These are phyloP conservation scores for Prochilodus magdalenae DNA, from an alignment of 2,113 vertebrate genomes.

Conservation along the genomic window DNA sequence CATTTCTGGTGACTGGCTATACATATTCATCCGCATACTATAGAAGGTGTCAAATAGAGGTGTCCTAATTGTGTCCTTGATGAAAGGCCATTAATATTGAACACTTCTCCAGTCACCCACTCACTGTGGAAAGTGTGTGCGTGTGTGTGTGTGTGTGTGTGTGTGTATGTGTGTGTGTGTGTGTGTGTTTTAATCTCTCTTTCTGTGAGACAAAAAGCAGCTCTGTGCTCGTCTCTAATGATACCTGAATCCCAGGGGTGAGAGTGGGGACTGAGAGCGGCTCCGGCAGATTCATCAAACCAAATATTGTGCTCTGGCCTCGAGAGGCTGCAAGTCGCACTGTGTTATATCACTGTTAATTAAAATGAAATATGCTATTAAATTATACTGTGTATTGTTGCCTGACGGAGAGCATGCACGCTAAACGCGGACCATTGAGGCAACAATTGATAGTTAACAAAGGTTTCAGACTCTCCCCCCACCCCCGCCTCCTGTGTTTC, in stretches of 20 bases:
- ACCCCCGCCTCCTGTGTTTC: slow-evolving; percentile 39
- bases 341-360: slow-evolving; percentile 82
- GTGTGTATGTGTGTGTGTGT: slow-evolving; percentile 55
- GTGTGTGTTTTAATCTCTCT: slow-evolving; percentile 54
- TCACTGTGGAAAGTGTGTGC: slow-evolving; percentile 59
- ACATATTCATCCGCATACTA: slow-evolving; percentile 79
- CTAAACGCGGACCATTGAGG: slow-evolving; percentile 75
- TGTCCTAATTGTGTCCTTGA: slow-evolving; percentile 85
- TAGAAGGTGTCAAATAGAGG: slow-evolving; percentile 79
- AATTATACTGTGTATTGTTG: slow-evolving; percentile 79
- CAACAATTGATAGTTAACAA: slow-evolving; percentile 69
- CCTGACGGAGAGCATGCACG: slow-evolving; percentile 60
- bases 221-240: slow-evolving; percentile 81
- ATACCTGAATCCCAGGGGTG: slow-evolving; percentile 81
- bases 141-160: slow-evolving; percentile 63
- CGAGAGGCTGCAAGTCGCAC: slow-evolving; percentile 76
- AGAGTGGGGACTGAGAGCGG: slow-evolving; percentile 68
- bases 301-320: slow-evolving; percentile 75
- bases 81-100: slow-evolving; percentile 85
- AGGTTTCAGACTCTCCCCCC: slow-evolving; percentile 59
- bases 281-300: slow-evolving; percentile 81
- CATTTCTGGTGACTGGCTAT: slow-evolving; percentile 69
- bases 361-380: slow-evolving; percentile 81
- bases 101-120: slow-evolving; percentile 71
- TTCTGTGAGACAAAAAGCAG: slow-evolving; percentile 73